Evolutionary conservation across 2,797 vertebrate species (phyloP).

Genomic region (Corythornis leucogaster): DNA sequence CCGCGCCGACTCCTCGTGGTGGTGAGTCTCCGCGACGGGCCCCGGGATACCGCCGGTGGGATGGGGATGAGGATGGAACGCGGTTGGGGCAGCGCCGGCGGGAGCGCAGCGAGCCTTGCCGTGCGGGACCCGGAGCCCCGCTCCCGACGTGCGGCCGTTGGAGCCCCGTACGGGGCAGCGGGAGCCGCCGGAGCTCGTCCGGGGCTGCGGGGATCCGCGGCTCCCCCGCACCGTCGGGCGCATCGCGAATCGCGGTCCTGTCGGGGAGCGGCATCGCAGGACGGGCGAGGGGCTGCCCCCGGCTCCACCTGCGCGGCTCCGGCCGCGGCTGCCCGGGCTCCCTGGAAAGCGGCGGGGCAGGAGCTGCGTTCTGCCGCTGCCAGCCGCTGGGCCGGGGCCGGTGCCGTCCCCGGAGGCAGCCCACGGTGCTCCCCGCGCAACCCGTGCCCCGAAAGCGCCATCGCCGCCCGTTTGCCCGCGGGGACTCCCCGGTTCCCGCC

Average conservation of each 20-base stretch:
- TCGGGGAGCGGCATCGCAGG: background rate
- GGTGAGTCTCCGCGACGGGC: conserved; percentile 81
- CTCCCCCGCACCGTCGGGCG: background rate
- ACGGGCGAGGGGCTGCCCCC: background rate
- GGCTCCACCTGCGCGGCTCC: conserved; percentile 21
- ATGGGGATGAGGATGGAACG: background rate
- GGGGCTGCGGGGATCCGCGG: no score
- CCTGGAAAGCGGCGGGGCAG: background rate
- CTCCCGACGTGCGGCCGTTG: background rate
- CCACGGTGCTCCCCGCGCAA: background rate
- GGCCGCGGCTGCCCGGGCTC: background rate
- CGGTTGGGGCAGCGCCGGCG: background rate
- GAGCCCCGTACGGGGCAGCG: conserved; percentile 43
- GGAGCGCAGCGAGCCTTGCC: background rate
- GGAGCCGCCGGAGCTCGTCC: conserved; percentile 1
- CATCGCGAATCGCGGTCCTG: no score
- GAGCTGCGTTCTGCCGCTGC: no score
- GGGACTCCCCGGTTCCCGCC: no score
- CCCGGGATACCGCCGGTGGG: background rate
- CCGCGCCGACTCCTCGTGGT: conserved; percentile 93
- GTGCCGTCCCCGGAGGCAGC: background rate
- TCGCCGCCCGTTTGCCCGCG: background rate
- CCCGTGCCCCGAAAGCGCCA: background rate
- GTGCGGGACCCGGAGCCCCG: background rate
- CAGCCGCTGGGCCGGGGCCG: background rate